Base-by-base conservation (phyloP, 2,888 invertebrate species). In the Pycnomerus fuliginosus region DNA sequence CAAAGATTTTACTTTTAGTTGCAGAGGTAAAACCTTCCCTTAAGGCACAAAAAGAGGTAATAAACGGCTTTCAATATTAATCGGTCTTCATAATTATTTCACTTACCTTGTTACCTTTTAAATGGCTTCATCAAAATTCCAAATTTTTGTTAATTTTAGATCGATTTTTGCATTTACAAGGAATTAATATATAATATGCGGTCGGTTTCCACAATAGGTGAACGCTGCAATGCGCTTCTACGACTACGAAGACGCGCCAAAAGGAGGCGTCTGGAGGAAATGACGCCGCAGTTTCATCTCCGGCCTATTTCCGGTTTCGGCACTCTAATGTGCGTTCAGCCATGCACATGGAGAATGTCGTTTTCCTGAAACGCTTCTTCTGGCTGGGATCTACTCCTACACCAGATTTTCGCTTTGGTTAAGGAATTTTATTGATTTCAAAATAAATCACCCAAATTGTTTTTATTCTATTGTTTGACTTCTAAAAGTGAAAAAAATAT, bases 281-380 rank as follows among this genome's bases (percentile, higher is more conserved):
- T 73, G 73, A 73, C 71, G 71, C 68, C 71, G 72, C 72, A 70
- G 71, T 72, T 72, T 72, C 72, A 73, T 73, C 73, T 73, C 73
- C 73, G 73, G 73, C 71, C 69, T 67, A 73, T 73, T 73, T 73
- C 73, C 73, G 70, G 61, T 67, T 62, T 60, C 56, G 61, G 58
- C 61, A 67, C 68, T 66, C 68, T 69, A 69, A 70, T 69, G 67
- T 64, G 66, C 66, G 65, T 64, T 67, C 65, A 64, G 64, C 63
- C 63, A 58, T 61, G 57, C 53, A 56, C 59, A 57, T 55, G 53
- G 56, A 52, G 51, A 56, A 56, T 60, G 56, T 58, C 58, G 61
- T 61, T 59, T 55, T 61, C 56, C 54, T 55, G 55, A 53, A 47
- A 56, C 54, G 54, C 51, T 60, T 65, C 61, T 62, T 59, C 50